Base-by-base conservation (phyloP, 2,113 vertebrate species). In the Megaleporinus macrocephalus region DNA sequence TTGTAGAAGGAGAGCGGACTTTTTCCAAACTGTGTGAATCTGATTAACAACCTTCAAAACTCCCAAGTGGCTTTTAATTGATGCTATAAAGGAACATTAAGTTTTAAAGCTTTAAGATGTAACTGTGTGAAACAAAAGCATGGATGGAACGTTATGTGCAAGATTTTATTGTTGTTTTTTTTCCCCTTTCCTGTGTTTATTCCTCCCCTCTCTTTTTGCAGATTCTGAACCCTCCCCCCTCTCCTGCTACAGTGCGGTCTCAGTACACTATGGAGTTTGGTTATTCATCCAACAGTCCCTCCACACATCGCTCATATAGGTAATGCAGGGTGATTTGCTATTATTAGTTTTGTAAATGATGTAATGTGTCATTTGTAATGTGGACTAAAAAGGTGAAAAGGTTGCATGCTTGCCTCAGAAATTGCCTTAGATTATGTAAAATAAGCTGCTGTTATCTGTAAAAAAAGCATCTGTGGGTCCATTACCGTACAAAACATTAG, bases 251-350 rank as follows among this genome's bases (percentile, higher is more conserved):
- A 0, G 97, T 98, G 44, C 95, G 96, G 49, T 99, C 97, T 1
- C 98, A 97, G 93, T 99, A 98, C 81, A 99, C 97, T 4, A 92
- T 99, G 96, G 97, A 99, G 92, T 98, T 98, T 0, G 97, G 97
- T 30, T 99, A 99, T 84, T 99, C 97, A 44, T 99, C 97, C 79
- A 98, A 98, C 90, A 99, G 97, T 55, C 98, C 98, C 73, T 99
- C 98, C 4, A 99, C 97, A 0, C 97, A 99, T n/a, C 92, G 97
- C 51, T 99, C 98, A 18, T 99, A 99, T 95, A 99, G 98, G 97
- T 98, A 84, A 12, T 11, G 57, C n/a, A n/a, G n/a, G n/a, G 11
- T 22, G 51, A 44, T n/a, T 51, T 2, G 5, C 44, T 55, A 51
- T n/a, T n/a, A n/a, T n/a, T n/a, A n/a, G n/a, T n/a, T n/a, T n/a